Percentiles rank a stretch among this genome's conserved stretches.
phyloP scores from a whole-genome alignment of 92 coral and sea anemone species.

The Zoanthus gigantus region DNA sequence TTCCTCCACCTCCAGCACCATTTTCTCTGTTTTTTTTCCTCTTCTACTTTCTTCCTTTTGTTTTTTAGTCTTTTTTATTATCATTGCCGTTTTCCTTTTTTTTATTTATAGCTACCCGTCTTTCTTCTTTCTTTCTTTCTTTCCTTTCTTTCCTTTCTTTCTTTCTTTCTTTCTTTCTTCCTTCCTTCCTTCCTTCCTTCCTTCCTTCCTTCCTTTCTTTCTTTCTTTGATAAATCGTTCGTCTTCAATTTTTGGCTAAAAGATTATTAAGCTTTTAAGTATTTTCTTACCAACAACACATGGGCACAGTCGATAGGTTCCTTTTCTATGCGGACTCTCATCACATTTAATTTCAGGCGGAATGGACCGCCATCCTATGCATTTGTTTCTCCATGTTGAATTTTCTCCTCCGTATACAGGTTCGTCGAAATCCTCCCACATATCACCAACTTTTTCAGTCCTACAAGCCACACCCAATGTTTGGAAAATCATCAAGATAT shows the following conservation, averaged over 20 bases:
- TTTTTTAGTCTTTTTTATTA: no score
- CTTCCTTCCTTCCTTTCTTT: no score
- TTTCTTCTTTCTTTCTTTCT: no score
- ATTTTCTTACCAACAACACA: conserved; percentile 2
- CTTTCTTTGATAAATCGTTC: no score
- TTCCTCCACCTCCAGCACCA: no score
- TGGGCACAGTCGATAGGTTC: conserved; percentile 15
- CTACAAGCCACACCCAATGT: conserved; percentile 15
- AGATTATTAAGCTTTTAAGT: not conserved
- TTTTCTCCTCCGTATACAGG: not conserved
- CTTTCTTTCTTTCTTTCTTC: no score
- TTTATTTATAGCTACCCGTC: no score
- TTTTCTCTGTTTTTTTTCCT: no score
- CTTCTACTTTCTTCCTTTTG: no score
- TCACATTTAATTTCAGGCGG: not conserved
- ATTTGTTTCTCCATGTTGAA: not conserved
- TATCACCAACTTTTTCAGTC: not conserved
- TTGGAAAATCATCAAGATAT: not conserved
- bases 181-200: no score
- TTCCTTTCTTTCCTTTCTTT: no score
- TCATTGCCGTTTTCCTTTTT: no score
- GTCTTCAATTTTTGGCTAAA: not conserved
- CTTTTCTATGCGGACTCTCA: not conserved
- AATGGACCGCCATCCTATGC: conserved; percentile 3
- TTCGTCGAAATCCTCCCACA: not conserved